phyloP scores from a whole-genome alignment of 2,888 invertebrate genomes.

The Nephrocerus scutellatus region DNA sequence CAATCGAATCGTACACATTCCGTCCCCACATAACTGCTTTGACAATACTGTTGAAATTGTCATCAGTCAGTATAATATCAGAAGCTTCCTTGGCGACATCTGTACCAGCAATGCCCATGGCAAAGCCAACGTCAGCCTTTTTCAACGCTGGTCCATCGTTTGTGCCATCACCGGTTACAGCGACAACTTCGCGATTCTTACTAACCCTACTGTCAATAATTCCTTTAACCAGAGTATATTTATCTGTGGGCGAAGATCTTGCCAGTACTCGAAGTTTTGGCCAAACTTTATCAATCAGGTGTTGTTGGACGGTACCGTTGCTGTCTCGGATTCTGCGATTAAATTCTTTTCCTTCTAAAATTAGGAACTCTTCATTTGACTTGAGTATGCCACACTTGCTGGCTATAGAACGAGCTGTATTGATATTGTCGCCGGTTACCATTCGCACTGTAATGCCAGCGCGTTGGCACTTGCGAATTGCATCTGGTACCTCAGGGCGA shows the following conservation, averaged over 20 bases:
- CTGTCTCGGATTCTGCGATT: constrained; percentile 77
- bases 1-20: constrained; percentile 95
- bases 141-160: constrained; percentile 94
- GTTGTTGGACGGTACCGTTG: constrained; percentile 81
- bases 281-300: constrained; percentile 88
- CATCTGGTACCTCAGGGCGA: constrained; percentile 84
- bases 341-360: constrained; percentile 92
- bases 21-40: constrained; percentile 98
- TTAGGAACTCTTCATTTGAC: constrained; percentile 84
- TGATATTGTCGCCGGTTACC: constrained; percentile 97
- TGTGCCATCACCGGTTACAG: constrained; percentile 93
- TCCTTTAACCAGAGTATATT: constrained; percentile 90
- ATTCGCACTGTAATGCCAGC: constrained; percentile 95
- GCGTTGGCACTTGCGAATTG: constrained; percentile 85
- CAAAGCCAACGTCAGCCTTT: constrained; percentile 94
- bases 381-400: constrained; percentile 88
- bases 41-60: constrained; percentile 95
- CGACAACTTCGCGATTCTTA: constrained; percentile 85
- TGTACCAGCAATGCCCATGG: constrained; percentile 97
- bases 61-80: constrained; percentile 93
- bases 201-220: constrained; percentile 88
- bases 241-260: constrained; percentile 90
- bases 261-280: constrained; percentile 87
- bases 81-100: constrained; percentile 98
- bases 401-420: constrained; percentile 93